phyloP scores from a whole-genome alignment of 1,140 invertebrate genomes.

The Caenorhabditis inopinata region DNA sequence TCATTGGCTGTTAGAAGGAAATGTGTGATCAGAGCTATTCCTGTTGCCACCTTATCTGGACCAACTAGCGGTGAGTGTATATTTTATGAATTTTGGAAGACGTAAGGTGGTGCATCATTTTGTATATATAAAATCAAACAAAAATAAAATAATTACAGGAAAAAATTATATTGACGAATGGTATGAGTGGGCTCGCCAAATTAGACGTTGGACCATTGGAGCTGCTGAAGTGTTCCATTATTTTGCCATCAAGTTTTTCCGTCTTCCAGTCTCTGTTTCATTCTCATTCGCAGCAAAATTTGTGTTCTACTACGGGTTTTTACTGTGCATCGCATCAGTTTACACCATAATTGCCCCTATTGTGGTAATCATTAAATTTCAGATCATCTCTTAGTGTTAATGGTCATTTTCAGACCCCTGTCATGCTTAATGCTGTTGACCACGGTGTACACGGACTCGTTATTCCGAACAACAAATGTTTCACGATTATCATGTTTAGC shows the following conservation, averaged over 20 bases:
- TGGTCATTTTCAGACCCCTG: conserved; percentile 33
- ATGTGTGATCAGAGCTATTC: conserved; percentile 50
- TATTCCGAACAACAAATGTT: conserved; percentile 41
- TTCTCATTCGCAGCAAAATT: conserved; percentile 51
- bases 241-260: conserved; percentile 54
- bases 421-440: conserved; percentile 40
- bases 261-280: conserved; percentile 46
- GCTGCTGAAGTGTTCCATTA: conserved; percentile 60
- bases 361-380: conserved; percentile 12
- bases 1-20: conserved; percentile 51
- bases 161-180: conserved; percentile 52
- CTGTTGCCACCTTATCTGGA: conserved; percentile 50
- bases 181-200: conserved; percentile 57
- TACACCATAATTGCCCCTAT: conserved; percentile 51
- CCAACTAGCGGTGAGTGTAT: conserved; percentile 47
- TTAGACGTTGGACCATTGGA: conserved; percentile 57
- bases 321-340: conserved; percentile 53
- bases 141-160: conserved; percentile 25
- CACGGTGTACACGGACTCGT: conserved; percentile 44
- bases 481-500: conserved; percentile 49
- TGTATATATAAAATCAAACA: not conserved
- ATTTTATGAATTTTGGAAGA: not conserved
- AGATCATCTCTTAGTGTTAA: not conserved
- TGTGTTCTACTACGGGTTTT: conserved; percentile 56
- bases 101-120: no score